A percentile compares a stretch with the other conserved stretches of the same genome.
These are phyloP conservation scores for Ophion slaviceki DNA, from an alignment of 2,888 invertebrate genomes.

Conservation along the genomic window DNA sequence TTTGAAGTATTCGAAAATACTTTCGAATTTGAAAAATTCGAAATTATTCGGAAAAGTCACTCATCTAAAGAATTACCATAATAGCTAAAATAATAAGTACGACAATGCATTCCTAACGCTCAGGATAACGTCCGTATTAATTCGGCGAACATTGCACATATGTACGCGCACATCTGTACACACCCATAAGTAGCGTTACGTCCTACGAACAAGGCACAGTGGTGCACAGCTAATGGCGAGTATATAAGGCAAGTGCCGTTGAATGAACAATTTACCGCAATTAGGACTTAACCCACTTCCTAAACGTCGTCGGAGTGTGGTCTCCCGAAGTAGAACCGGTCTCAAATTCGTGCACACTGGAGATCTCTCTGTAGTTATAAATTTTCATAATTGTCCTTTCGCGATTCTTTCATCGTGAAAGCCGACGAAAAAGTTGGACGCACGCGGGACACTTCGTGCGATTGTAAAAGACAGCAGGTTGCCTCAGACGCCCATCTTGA, in stretches of 20 bases:
- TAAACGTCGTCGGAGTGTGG: conserved; percentile 60
- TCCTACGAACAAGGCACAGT: conserved; percentile 45
- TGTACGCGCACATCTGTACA: conserved; percentile 8
- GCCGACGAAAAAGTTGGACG: not conserved
- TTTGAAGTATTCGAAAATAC: no score
- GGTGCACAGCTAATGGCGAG: conserved; percentile 71
- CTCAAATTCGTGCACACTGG: conserved; percentile 48
- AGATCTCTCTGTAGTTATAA: conserved; percentile 2
- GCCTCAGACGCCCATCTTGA: not conserved
- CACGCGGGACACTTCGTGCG: not conserved
- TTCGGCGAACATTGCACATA: not conserved
- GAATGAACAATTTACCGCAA: conserved; percentile 80
- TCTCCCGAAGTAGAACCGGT: conserved; percentile 37
- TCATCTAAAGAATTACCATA: no score
- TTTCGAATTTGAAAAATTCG: no score
- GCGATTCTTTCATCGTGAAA: not conserved
- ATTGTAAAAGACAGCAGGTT: not conserved
- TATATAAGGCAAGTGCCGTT: conserved; percentile 75
- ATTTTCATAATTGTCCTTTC: not conserved
- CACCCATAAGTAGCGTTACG: conserved; percentile 18
- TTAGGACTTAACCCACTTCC: conserved; percentile 80
- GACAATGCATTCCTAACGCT: not conserved
- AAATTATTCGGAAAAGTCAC: no score
- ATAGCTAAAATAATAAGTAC: not conserved
- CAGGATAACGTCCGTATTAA: not conserved